These are phyloP conservation scores for Drosophila bipectinata DNA, from an alignment of 1,140 invertebrate genomes.

Conservation along the genomic window DNA sequence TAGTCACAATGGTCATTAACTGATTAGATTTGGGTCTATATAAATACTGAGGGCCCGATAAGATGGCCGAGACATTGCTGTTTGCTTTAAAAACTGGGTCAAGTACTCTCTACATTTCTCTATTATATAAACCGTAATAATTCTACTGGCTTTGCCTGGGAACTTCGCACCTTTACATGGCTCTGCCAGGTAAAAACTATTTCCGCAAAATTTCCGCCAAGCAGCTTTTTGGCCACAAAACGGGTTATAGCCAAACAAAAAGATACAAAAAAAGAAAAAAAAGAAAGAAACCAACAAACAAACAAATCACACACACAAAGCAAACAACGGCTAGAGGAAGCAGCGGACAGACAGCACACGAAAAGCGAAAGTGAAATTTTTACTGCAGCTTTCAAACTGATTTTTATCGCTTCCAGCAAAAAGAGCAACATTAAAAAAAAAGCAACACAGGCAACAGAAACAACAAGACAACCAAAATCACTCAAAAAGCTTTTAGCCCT, in stretches of 20 bases:
- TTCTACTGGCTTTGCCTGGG: conserved; percentile 27
- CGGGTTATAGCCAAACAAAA: conserved; percentile 45
- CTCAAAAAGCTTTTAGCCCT: conserved; percentile 44
- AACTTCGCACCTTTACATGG: conserved; percentile 5
- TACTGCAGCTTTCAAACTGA: conserved; percentile 72
- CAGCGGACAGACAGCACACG: conserved; percentile 38
- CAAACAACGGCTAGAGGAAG: conserved; percentile 65
- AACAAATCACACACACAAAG: conserved; percentile 54
- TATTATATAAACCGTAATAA: conserved; percentile 34
- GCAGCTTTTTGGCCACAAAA: conserved; percentile 39
- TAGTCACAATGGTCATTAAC: conserved; percentile 15
- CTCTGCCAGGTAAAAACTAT: conserved; percentile 17
- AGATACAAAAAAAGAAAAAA: conserved; percentile 14
- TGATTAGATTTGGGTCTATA: conserved; percentile 13
- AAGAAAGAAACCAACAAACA: conserved; percentile 55
- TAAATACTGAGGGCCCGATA: conserved; percentile 7
- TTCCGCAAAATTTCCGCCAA: conserved; percentile 55
- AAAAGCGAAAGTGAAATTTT: conserved; percentile 84
- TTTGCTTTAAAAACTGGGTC: conserved; percentile 37
- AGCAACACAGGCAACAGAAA: background rate
- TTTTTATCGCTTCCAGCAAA: conserved; percentile 64
- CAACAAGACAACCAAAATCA: conserved; percentile 29
- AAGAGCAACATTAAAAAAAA: conserved; percentile 1
- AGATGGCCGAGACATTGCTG: conserved; percentile 4
- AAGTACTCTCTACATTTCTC: conserved; percentile 24